A percentile compares a stretch with the other conserved stretches of the same genome.
Conservation (phyloP, 2,888 invertebrate species). For the Melanostoma scalare region DNA sequence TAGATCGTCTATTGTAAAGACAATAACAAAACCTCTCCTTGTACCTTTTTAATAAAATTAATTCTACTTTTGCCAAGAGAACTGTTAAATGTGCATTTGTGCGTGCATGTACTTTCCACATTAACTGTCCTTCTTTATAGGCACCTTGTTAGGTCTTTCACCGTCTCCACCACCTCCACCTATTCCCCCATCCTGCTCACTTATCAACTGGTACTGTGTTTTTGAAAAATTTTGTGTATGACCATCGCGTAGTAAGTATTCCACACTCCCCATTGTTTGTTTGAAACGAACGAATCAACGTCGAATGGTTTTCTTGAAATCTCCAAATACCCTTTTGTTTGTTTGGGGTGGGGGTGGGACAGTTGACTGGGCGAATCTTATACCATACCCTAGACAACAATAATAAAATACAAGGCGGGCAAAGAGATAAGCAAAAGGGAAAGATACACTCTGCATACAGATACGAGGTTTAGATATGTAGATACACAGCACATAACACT, state of each 20-base stretch:
- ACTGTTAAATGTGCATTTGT: slow-evolving; percentile 54
- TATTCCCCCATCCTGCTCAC: neutral
- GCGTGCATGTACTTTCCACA: slow-evolving; percentile 41
- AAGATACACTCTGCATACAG: slow-evolving; percentile 55
- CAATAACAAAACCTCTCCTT: slow-evolving; percentile 8
- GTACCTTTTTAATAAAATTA: slow-evolving; percentile 72
- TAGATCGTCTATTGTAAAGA: slow-evolving; percentile 40
- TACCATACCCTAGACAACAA: slow-evolving; percentile 53
- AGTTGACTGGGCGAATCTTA: slow-evolving; percentile 15
- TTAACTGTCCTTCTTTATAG: slow-evolving; percentile 67
- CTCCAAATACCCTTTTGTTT: slow-evolving; percentile 64
- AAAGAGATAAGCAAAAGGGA: slow-evolving; percentile 22
- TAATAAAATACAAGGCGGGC: slow-evolving; percentile 36
- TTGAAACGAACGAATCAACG: slow-evolving; percentile 64
- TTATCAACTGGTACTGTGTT: neutral
- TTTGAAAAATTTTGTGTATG: slow-evolving; percentile 39
- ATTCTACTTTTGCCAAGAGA: slow-evolving; percentile 60
- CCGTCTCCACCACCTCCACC: slow-evolving; percentile 18
- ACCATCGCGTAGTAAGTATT: slow-evolving; percentile 43
- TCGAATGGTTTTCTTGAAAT: slow-evolving; percentile 62
- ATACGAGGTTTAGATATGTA: neutral
- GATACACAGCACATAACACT: slow-evolving; percentile 31
- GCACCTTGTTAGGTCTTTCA: slow-evolving; percentile 45
- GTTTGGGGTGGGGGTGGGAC: slow-evolving; percentile 26
- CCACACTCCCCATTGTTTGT: slow-evolving; percentile 52